Evolutionary conservation across 2,113 vertebrate genomes (phyloP), one percentile per base, ranked within the genome.

Genomic region (Bubo scandiacus): DNA sequence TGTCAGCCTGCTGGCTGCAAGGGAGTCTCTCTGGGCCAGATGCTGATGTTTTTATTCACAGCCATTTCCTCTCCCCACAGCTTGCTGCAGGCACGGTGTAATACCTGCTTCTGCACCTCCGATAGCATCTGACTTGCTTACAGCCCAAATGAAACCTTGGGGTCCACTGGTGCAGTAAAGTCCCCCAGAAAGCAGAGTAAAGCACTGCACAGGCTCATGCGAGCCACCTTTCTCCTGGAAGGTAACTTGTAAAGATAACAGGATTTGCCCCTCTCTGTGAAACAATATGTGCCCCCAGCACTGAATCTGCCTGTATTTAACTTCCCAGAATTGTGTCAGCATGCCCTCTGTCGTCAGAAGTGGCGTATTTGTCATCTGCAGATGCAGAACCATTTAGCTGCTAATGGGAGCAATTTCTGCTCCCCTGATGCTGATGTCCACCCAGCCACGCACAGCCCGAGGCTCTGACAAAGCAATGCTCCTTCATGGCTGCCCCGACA

Each of bases 131-230:
- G 21, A 36, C 49, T 40, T 5, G 0, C 79, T 42, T 10, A 30
- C 36, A 43, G 32, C 15, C 36, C 61, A 30, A 49, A 15, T 8
- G 49, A 82, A 36, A 52, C 11, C 49, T 11, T 3, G 63, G 36
- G 29, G 16, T 22, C 30, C 54, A 42, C 54, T 82, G 4, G 0
- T 45, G 17, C n/a, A 62, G 63, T 13, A 34, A 52, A 68, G 18
- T 25, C 38, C 47, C 34, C 11, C 70, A 23, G 51, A 73, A 47
- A 70, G 5, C 14, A 0, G 6, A 59, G 30, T 15, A 11, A 47
- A 85, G 9, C 14, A 54, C 30, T 5, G 0, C 19, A 13, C 0
- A 15, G 43, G 9, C 7, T 67, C 32, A 2, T 4, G n/a, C 6
- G 22, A 32, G 58, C 14, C 27, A 15, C 15, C 40, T 10, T 47